These are phyloP conservation scores for Xiphias gladius DNA, from an alignment of 2,113 vertebrate genomes.

Conservation along the genomic window DNA sequence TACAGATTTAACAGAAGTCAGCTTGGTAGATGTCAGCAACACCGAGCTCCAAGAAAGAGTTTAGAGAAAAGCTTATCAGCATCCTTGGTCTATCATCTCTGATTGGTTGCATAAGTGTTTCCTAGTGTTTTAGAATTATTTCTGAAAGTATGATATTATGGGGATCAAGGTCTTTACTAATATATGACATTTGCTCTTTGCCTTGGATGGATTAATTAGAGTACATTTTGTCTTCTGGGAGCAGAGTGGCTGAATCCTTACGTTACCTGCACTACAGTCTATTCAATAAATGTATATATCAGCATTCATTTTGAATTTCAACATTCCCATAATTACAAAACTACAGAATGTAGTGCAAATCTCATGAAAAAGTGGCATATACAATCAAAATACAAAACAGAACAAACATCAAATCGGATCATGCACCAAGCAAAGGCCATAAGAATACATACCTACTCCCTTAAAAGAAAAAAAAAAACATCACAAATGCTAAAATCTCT, in stretches of 20 bases:
- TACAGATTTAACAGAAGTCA: conserved; percentile 27
- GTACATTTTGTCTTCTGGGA: conserved; percentile 12
- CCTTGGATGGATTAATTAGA: neutral
- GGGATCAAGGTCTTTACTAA: neutral
- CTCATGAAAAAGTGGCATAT: conserved; percentile 40
- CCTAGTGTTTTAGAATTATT: neutral
- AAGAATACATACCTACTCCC: conserved; percentile 15
- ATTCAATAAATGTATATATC: neutral
- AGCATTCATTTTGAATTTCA: conserved; percentile 7
- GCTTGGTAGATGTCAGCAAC: conserved; percentile 57
- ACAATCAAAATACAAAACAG: conserved; percentile 40
- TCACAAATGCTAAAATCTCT: conserved; percentile 1
- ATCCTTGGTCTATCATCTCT: neutral
- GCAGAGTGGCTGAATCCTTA: conserved; percentile 61
- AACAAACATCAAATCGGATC: conserved; percentile 43
- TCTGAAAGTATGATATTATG: neutral
- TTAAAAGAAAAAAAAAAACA: neutral
- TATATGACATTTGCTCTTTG: conserved; percentile 9
- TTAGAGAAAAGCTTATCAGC: neutral
- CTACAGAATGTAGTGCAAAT: conserved; percentile 64
- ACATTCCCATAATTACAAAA: neutral
- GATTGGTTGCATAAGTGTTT: neutral
- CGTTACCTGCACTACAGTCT: conserved; percentile 75
- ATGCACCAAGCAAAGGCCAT: conserved; percentile 68
- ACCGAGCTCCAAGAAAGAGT: conserved; percentile 43